Evolutionary conservation across 2,797 vertebrate species (phyloP), one percentile per base, ranked within the genome.

Genomic region (Borostomias antarcticus): DNA sequence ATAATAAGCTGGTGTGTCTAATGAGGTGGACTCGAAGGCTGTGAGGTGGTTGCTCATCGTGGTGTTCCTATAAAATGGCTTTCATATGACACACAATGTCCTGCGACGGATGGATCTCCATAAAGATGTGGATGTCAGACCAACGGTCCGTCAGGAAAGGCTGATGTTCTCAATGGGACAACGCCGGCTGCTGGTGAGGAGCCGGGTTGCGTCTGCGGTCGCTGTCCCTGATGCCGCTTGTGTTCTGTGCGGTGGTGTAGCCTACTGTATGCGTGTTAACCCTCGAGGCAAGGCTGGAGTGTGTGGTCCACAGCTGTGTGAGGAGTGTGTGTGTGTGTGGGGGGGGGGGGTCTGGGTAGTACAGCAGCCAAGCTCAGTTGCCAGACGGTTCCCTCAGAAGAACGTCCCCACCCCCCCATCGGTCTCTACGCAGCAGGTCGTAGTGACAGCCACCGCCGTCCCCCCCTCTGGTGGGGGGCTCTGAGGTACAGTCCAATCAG

Each of bases 301-400:
- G 80, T 77, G 81, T 77, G 79, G 82, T 87, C 68, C 85, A 85
- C 85, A 91, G 86, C 84, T 88, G 90, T 87, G 78, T 66, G 77
- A 82, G 86, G 30, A 56, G 66, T 73, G 40, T 13, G 29, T 32
- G 68, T 9, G 17, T 15, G 77, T 83, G 87, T 88, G 82, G 80
- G 82, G 80, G 21, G 25, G n/a, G 32, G 71, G 65, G 66, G 69
- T 65, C 76, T 62, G 72, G 77, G 79, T n/a, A n/a, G n/a, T 75
- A 78, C 54, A 82, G 72, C 79, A 79, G 82, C 76, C 80, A 80
- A 82, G 64, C 68, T 81, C 78, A 67, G 74, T 77, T 86, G 82
- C 85, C 84, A 89, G 85, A 87, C 82, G 84, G 82, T 23, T 21
- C 21, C 23, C 35, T 26, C 19, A 10, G n/a, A n/a, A n/a, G n/a